Base-by-base conservation (phyloP, 2,113 vertebrate species). In the Todiramphus chloris region DNA sequence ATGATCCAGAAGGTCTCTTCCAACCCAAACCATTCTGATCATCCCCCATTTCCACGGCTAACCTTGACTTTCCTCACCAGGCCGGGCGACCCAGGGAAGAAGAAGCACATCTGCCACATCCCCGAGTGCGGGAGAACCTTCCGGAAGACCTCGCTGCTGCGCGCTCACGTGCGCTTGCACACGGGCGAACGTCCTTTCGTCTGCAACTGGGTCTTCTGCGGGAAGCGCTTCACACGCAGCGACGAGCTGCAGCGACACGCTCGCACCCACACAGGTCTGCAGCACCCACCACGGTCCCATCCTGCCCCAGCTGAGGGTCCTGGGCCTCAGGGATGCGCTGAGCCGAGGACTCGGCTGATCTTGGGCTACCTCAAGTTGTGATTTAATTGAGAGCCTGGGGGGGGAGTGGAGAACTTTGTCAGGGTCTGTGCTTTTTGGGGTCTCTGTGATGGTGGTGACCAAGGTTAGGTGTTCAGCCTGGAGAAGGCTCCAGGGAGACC, bases 21-120 rank as follows among this genome's bases (percentile, higher is more conserved):
- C 55, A 55, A 55, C 20, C 11, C 51, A 5, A 25, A 31, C 33
- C 33, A 58, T 11, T 56, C 56, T n/a, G 33, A 19, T 33, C 23
- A 5, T 37, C n/a, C 2, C 39, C 35, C 15, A 0, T 19, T 16
- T 18, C 23, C 5, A 1, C 31, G 43, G 11, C 27, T 33, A 5
- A 76, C 14, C 2, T 17, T 19, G 28, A 9, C 33, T 53, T 20
- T 48, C 73, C 58, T 25, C 11, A 16, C 31, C 96, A 99, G 99
- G 98, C 98, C 98, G 3, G 99, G 99, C 9, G 99, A 99, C 21
- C 97, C 99, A 6, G 99, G 99, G 5, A 99, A 99, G 97, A 99
- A 99, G 98, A 99, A 99, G 96, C 99, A 99, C 80, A 99, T 99
- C 96, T 99, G 99, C 92, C 99, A 99, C 85, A 98, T 99, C 93